These are phyloP conservation scores for Nephrotoma flavescens DNA, from an alignment of 2,888 invertebrate genomes.

Conservation along the genomic window DNA sequence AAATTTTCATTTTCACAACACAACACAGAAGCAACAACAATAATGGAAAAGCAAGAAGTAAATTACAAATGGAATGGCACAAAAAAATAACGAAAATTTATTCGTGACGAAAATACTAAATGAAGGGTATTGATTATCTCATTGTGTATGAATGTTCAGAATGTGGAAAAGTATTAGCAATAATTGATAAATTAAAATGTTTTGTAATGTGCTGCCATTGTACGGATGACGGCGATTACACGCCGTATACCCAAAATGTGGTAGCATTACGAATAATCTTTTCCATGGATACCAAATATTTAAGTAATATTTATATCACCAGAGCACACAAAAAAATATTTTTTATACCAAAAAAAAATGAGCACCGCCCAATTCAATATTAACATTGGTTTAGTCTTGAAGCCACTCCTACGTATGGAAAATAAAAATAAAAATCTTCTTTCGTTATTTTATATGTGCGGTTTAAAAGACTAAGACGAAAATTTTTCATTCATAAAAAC, in stretches of 20 bases:
- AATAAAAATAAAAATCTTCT: neutral
- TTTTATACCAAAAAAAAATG: neutral
- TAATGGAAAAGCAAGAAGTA: neutral
- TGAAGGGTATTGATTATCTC: neutral
- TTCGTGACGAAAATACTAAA: neutral
- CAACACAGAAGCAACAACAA: neutral
- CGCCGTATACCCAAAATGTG: neutral
- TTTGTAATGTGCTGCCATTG: neutral
- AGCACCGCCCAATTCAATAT: neutral
- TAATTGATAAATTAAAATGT: neutral
- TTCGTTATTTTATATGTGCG: neutral
- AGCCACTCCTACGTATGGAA: neutral
- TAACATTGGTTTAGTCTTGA: neutral
- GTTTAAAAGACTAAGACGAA: neutral
- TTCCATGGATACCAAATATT: neutral
- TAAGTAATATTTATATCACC: neutral
- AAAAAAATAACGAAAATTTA: neutral
- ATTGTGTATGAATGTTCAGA: neutral
- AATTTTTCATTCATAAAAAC: neutral
- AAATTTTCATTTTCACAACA: neutral
- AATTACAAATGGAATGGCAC: neutral
- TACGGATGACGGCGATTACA: neutral
- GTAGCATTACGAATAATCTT: neutral
- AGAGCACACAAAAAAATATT: neutral
- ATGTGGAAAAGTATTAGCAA: neutral